Evolutionary conservation across 2,888 invertebrate genomes (phyloP).

Genomic region (Synanthedon andrenaeformis): DNA sequence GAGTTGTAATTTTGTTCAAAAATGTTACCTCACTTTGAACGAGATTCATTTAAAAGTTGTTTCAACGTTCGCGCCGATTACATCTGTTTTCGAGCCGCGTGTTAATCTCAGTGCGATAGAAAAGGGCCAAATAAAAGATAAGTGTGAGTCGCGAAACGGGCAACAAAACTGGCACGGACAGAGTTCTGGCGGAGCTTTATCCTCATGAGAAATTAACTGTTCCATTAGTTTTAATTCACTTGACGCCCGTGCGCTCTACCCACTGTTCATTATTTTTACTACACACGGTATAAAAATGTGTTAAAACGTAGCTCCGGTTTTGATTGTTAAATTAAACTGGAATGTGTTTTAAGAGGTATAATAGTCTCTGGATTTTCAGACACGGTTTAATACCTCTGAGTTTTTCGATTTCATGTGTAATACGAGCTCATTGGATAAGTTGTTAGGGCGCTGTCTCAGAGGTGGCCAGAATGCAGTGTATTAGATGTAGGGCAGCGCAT

Average conservation of each 20-base stretch:
- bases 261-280: conserved; percentile 53
- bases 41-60: no score
- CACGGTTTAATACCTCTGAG: background rate
- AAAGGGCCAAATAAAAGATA: conserved; percentile 5
- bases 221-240: conserved; percentile 70
- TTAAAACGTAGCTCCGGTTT: conserved; percentile 36
- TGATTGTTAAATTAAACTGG: conserved; percentile 37
- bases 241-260: conserved; percentile 25
- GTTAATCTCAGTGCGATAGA: conserved; percentile 2
- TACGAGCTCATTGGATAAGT: no score
- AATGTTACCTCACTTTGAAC: no score
- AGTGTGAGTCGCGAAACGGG: conserved; percentile 4
- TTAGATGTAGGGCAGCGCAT: no score
- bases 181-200: conserved; percentile 43
- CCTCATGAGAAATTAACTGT: conserved; percentile 68
- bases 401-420: background rate
- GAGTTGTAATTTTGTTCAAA: no score
- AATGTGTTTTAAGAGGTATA: conserved; percentile 17
- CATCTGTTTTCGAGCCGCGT: background rate
- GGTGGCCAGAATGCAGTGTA: no score
- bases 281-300: conserved; percentile 52
- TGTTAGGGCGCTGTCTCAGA: no score
- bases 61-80: background rate
- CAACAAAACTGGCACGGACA: conserved; percentile 28
- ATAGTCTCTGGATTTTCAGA: background rate